phyloP scores from a whole-genome alignment of 2,113 vertebrate genomes.

The Ovibos moschatus region DNA sequence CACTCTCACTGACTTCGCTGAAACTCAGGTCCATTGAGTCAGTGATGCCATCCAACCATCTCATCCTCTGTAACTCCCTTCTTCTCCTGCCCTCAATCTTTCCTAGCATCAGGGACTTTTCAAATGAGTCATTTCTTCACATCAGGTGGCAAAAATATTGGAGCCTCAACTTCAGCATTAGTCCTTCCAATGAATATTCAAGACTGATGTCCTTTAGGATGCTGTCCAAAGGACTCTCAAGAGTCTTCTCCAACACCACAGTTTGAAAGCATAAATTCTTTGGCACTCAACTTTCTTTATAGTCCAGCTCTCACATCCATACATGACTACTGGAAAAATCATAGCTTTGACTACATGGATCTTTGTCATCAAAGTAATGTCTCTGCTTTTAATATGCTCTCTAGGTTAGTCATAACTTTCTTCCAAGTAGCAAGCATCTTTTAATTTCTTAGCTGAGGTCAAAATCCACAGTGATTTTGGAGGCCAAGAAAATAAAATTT shows the following conservation, averaged over 20 bases:
- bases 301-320: neutral
- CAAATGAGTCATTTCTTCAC: neutral
- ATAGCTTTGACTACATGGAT: neutral
- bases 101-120: neutral
- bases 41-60: neutral
- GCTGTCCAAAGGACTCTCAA: neutral
- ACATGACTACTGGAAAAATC: neutral
- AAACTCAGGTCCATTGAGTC: neutral
- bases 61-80: neutral
- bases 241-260: neutral
- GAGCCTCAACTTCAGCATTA: neutral
- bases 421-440: neutral
- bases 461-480: neutral
- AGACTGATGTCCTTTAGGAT: neutral
- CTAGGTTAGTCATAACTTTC: neutral
- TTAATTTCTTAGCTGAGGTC: neutral
- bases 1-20: neutral
- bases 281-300: neutral
- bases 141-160: neutral
- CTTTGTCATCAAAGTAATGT: neutral
- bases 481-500: neutral
- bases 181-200: neutral
- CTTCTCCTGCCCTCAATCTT: neutral
- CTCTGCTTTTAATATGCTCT: neutral
- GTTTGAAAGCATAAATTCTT: neutral